Evolutionary conservation across 2,888 invertebrate genomes (phyloP).

Genomic region (Harmothoe impar): DNA sequence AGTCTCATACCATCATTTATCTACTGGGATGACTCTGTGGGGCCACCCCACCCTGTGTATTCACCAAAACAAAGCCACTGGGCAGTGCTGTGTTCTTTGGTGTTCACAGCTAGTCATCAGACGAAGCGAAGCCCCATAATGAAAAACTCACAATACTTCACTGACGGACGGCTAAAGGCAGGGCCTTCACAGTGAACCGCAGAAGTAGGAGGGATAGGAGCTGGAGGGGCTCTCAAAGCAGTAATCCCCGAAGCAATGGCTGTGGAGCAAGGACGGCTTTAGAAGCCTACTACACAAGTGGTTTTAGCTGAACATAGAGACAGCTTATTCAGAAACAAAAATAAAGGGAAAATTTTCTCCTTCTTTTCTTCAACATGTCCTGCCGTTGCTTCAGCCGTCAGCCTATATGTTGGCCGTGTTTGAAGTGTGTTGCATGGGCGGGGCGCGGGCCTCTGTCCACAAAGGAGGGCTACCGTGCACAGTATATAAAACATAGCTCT

Average conservation of each 20-base stretch:
- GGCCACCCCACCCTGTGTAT: neutral
- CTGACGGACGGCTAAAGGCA: neutral
- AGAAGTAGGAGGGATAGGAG: neutral
- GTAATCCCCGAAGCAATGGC: neutral
- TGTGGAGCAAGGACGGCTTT: neutral
- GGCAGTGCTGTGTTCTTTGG: neutral
- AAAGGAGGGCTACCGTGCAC: too few species aligned
- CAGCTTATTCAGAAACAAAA: neutral
- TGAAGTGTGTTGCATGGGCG: neutral
- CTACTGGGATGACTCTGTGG: too few species aligned
- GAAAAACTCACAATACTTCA: neutral
- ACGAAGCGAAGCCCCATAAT: neutral
- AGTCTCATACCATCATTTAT: too few species aligned
- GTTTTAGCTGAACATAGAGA: neutral
- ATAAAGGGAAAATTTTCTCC: neutral
- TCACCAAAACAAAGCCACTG: neutral
- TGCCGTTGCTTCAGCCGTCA: too few species aligned
- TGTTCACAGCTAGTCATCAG: neutral
- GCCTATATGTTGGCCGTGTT: too few species aligned
- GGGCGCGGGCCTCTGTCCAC: neutral
- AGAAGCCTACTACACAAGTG: constrained; percentile 10
- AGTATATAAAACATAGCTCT: too few species aligned
- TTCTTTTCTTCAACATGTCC: neutral
- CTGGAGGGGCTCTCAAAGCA: neutral
- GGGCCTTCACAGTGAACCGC: too few species aligned